Evolutionary conservation across 2,113 vertebrate genomes (phyloP).

Genomic region (Vulpes lagopus): DNA sequence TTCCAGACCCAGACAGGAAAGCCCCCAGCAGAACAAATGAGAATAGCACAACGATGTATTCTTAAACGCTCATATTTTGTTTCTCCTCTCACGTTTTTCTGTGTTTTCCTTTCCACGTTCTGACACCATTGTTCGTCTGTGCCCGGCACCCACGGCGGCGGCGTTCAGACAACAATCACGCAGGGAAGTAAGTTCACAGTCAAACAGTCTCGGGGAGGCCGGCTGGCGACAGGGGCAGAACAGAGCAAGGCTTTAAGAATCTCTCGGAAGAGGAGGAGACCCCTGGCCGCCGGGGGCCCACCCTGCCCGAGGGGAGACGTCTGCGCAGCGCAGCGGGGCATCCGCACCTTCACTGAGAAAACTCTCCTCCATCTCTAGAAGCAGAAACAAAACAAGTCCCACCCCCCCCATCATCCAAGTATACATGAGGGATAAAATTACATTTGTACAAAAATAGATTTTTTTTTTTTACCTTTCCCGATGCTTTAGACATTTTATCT

Average conservation of each 20-base stretch:
- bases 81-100: not conserved
- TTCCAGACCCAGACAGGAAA: not conserved
- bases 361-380: constrained; percentile 74
- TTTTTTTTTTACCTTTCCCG: constrained; percentile 87
- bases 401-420: constrained; percentile 79
- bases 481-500: constrained; percentile 86
- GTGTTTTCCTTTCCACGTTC: not conserved
- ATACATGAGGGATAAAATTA: constrained; percentile 90
- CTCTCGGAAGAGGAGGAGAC: constrained; percentile 48
- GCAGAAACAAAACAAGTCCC: constrained; percentile 81
- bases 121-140: constrained; percentile 5
- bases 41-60: constrained; percentile 74
- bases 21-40: constrained; percentile 68
- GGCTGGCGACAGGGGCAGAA: constrained; percentile 39
- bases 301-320: not conserved
- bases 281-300: constrained; percentile 63
- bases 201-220: constrained; percentile 79
- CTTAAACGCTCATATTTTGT: constrained; percentile 86
- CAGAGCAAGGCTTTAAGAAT: constrained; percentile 49
- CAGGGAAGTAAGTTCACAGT: constrained; percentile 87
- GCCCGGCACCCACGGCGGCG: constrained; percentile 73
- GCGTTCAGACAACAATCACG: constrained; percentile 73
- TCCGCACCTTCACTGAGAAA: constrained; percentile 8
- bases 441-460: constrained; percentile 94
- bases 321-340: constrained; percentile 17